Percentiles rank a stretch among this genome's conserved stretches.
phyloP scores from a whole-genome alignment of 2,888 invertebrate genomes.

The Caenorhabditis doughertyi region DNA sequence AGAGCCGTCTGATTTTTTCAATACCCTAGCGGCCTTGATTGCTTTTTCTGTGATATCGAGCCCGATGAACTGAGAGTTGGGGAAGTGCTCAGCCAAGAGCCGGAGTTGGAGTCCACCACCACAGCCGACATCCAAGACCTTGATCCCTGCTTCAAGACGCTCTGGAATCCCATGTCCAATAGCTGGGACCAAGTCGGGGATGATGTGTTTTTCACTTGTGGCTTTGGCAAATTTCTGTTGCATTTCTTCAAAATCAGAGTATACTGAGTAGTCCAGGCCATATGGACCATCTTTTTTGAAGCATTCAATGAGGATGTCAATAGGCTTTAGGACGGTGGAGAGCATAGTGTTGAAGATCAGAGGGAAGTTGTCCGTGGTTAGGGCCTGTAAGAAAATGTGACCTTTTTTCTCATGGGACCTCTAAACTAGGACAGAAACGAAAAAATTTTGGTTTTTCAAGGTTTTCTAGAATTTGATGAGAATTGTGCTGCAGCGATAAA shows the following conservation, averaged over 20 bases:
- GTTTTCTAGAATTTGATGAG: no score
- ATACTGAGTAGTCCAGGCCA: conserved; percentile 72
- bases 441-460: no score
- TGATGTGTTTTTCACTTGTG: conserved; percentile 69
- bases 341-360: conserved; percentile 54
- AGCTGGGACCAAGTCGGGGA: conserved; percentile 70
- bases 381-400: conserved; percentile 12
- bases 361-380: conserved; percentile 52
- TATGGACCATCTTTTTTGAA: conserved; percentile 72
- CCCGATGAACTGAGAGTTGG: conserved; percentile 72
- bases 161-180: conserved; percentile 35
- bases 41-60: conserved; percentile 74
- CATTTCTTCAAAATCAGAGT: conserved; percentile 69
- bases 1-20: conserved; percentile 23
- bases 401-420: no score
- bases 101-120: conserved; percentile 44
- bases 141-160: conserved; percentile 34
- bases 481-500: no score
- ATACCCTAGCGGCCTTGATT: conserved; percentile 58
- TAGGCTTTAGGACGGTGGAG: conserved; percentile 54
- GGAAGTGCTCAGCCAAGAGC: conserved; percentile 70
- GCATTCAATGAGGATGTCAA: conserved; percentile 64
- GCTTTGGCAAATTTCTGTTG: conserved; percentile 68
- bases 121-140: conserved; percentile 73
- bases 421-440: no score